A percentile compares a stretch with the other conserved stretches of the same genome.
Evolutionary conservation across 1,140 invertebrate species (phyloP).

Genomic region (Aleiodes sp.): DNA sequence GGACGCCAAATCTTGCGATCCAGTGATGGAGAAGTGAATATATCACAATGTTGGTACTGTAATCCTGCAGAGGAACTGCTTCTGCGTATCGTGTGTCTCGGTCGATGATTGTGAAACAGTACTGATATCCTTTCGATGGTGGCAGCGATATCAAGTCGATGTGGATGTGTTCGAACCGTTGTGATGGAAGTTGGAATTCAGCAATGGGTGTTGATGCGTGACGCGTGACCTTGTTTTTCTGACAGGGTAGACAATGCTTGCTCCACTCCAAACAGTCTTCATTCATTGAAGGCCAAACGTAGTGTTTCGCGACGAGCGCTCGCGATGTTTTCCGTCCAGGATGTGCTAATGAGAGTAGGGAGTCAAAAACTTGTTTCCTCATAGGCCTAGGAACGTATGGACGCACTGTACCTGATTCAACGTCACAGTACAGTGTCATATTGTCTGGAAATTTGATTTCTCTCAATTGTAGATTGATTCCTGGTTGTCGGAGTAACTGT

Average conservation of each 20-base stretch:
- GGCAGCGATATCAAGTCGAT: slow-evolving; percentile 40
- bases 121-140: slow-evolving; percentile 29
- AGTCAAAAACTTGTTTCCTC: slow-evolving; percentile 1
- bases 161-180: slow-evolving; percentile 35
- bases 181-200: slow-evolving; percentile 33
- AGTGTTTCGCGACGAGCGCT: background rate
- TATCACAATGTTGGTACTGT: no score
- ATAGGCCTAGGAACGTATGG: background rate
- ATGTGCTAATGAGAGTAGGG: background rate
- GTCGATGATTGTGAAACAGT: slow-evolving; percentile 44
- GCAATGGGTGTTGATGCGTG: background rate
- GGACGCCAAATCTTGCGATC: slow-evolving; percentile 45
- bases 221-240: background rate
- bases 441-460: background rate
- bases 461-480: background rate
- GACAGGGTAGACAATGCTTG: background rate
- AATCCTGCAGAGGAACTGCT: no score
- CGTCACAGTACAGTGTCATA: background rate
- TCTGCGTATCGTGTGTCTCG: slow-evolving; percentile 43
- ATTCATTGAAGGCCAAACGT: background rate
- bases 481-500: background rate
- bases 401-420: background rate
- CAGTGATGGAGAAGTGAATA: slow-evolving; percentile 36
- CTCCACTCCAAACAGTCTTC: background rate
- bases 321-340: background rate